Base-by-base conservation (phyloP, 2,113 vertebrate genomes). In the Atrichornis clamosus region DNA sequence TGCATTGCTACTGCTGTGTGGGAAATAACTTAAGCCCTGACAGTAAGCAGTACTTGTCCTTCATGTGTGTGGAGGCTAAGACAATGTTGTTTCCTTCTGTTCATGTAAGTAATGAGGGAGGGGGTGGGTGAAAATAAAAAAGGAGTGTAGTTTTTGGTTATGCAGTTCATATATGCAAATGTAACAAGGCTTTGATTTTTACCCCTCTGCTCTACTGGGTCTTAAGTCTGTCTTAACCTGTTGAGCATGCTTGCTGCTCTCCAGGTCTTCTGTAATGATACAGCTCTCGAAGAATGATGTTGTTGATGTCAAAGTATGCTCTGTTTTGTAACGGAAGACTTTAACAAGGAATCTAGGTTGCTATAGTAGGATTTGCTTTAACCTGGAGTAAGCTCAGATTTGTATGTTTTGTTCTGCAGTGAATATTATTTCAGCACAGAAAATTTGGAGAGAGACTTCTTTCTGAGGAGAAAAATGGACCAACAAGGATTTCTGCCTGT, bases 391-490 rank as follows among this genome's bases (percentile, higher is more conserved):
- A 77, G 33, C 52, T 95, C 21, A 84, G 46, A 33, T 91, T 65
- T 89, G 53, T 69, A 2, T 88, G 44, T 88, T 93, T 79, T 27
- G 3, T 76, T 97, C 95, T 97, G 37, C 92, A 99, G 99, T 11
- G 99, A 99, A 89, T 99, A 99, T 97, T 99, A 99, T 98, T 99
- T 99, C 97, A 99, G 99, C 97, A 98, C 98, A 90, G 99, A 99
- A 97, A 99, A 99, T 91, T 96, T 99, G 98, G 99, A 99, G 95
- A 97, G 99, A 46, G 99, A 99, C 92, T 99, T 99, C 94, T 99
- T 99, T 97, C 97, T 99, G 90, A 98, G 99, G 85, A 98, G 99
- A 60, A 99, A 99, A 95, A 99, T 99, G 99, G 99, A 99, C 70
- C 83, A 96, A 5, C 98, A 99, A 24, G 99, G 99, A 65, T 99